Base-by-base conservation (phyloP, 2,888 invertebrate species). In the Rhaphigaster nebulosa region DNA sequence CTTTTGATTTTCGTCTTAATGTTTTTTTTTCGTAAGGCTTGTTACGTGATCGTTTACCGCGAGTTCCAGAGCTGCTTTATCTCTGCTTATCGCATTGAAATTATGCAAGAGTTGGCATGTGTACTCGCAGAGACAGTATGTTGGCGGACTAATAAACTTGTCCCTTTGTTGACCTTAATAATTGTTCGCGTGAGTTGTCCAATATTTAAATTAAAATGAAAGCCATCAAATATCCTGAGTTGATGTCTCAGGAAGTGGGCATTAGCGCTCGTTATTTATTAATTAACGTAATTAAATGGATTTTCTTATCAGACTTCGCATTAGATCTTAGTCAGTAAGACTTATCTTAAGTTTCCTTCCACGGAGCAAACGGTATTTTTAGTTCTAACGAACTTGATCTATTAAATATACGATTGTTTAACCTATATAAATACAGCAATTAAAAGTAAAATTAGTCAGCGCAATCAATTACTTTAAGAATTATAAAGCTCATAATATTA, bases 131-230 rank as follows among this genome's bases (percentile, higher is more conserved):
- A 5, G 45, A 41, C 84, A 41, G 84, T n/a, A 50, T 50, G 45
- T 84, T 84, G 26, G 45, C 41, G 13, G 84, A 12, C 84, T 50
- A 84, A 84, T 84, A 84, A 84, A 84, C 84, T 84, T 41, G 84
- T 84, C 84, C 12, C 70, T 76, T 76, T 76, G 84, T 84, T 84
- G 45, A 45, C 84, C 84, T 84, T 50, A 12, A 23, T 26, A 84
- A 84, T 84, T 45, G 84, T n/a, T 84, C 45, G 84, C 84, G 84
- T 84, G 84, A 84, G 84, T 50, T 84, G 45, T 50, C 84, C 45
- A n/a, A 2, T 23, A 18, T 38, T 20, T 76, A 20, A 38, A 18
- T 20, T 23, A 38, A 23, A 76, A 76, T 76, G 38, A 76, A 76
- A 76, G 38, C 23, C 34, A 23, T 4, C n/a, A 18, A 38, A 38